Percentiles rank a stretch among this genome's conserved stretches.
These are phyloP conservation scores for Phorcus lineatus DNA, from an alignment of 2,888 invertebrate species.

Conservation along the genomic window DNA sequence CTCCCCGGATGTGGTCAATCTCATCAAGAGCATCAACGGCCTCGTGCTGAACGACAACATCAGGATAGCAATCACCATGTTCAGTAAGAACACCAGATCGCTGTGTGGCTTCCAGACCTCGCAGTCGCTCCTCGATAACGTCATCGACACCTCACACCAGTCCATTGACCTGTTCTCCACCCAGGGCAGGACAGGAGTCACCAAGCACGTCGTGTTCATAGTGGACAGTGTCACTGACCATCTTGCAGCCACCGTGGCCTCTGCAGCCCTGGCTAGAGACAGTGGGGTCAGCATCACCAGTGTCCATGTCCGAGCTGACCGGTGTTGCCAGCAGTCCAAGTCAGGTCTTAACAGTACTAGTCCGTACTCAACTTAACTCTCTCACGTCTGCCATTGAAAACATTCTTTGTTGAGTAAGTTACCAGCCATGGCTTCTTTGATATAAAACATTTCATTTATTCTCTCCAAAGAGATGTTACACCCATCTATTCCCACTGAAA, in stretches of 20 bases:
- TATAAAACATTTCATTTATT: no score
- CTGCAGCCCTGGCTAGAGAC: not conserved
- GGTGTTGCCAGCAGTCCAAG: not conserved
- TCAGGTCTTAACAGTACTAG: not conserved
- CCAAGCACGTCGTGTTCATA: not conserved
- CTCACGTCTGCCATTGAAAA: not conserved
- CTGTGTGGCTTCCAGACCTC: not conserved
- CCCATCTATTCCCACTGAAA: no score
- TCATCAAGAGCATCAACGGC: not conserved
- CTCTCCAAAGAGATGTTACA: no score
- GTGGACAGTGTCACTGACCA: slow-evolving; percentile 3
- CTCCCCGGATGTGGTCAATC: not conserved
- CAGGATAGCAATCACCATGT: slow-evolving; percentile 1
- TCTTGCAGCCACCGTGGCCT: not conserved
- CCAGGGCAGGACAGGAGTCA: not conserved
- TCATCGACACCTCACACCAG: not conserved
- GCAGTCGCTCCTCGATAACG: not conserved
- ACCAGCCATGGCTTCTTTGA: no score
- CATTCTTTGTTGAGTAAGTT: not conserved
- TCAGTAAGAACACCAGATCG: not conserved
- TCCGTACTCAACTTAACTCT: not conserved
- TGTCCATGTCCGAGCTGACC: not conserved
- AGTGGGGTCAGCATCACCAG: slow-evolving; percentile 4
- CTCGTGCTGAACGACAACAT: not conserved
- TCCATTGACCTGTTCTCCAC: not conserved